Base-by-base conservation (phyloP, 1,140 invertebrate species). In the Drosophila murphyi region DNA sequence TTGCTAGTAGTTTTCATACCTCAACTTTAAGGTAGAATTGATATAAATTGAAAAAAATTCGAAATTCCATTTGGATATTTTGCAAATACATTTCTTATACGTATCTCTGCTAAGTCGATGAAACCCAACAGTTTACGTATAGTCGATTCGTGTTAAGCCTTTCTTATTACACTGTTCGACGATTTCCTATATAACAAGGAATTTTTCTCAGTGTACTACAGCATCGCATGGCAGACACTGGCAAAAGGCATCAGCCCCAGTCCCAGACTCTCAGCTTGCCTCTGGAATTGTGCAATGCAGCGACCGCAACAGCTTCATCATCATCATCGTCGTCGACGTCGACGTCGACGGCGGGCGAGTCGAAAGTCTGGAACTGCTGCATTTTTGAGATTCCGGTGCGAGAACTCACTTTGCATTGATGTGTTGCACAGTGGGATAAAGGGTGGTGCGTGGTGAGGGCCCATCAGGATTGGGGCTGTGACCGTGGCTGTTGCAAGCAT, bases 221-320 rank as follows among this genome's bases (percentile, higher is more conserved):
- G 12, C 43, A 50, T 32, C 34, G 52, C 50, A 28, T n/a, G 34
- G 10, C 48, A 37, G 56, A 61, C 39, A 55, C 37, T 29, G 62
- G 52, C 52, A 61, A 69, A 61, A 45, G 57, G 39, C 56, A 56
- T n/a, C 41, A 47, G 59, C 34, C 41, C 43, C 59, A 68, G 37
- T 48, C 47, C 5, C 43, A 6, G 28, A 52, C 43, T 61, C 59
- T 6, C 4, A 37, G 45, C 59, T 28, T 20, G 57, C 39, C 37
- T 28, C 43, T n/a, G 45, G 45, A 10, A 75, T 45, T 41, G 47
- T 43, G 41, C 79, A 65, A 57, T 82, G 76, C 82, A 79, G 79
- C 83, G 62, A 82, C 82, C 83, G 51, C 83, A 87, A 82, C 82
- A 86, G 82, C 82, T 85, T 81, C 82, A 86, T 86, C 82, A 86